phyloP scores from a whole-genome alignment of 2,888 invertebrate genomes.

The Gerris lacustris region DNA sequence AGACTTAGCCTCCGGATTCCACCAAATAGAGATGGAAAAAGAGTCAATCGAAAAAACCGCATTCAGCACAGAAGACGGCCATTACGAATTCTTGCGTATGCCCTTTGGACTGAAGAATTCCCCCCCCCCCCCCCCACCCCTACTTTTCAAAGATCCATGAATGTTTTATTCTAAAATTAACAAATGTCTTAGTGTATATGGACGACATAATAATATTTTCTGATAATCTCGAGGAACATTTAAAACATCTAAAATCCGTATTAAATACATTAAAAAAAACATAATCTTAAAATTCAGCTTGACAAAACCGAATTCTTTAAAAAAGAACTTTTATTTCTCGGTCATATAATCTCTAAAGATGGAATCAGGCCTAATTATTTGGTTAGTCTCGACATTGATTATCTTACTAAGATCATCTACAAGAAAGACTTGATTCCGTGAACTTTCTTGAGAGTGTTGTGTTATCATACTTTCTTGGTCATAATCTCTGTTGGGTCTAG shows the following conservation, averaged over 20 bases:
- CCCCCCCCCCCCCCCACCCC: slow-evolving; percentile 15
- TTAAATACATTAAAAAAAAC: slow-evolving; percentile 10
- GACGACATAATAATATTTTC: slow-evolving; percentile 22
- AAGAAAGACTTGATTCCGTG: too few species aligned
- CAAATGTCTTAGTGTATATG: slow-evolving; percentile 20
- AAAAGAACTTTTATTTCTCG: slow-evolving; percentile 17
- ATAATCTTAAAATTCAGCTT: slow-evolving; percentile 19
- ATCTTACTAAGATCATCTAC: too few species aligned
- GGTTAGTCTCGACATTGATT: too few species aligned
- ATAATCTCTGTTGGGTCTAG: too few species aligned
- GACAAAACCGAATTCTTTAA: slow-evolving; percentile 22
- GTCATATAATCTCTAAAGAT: slow-evolving; percentile 16
- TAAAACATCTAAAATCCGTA: slow-evolving; percentile 10
- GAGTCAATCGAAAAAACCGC: slow-evolving; percentile 16
- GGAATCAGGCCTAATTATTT: slow-evolving; percentile 17
- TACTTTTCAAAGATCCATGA: slow-evolving; percentile 20
- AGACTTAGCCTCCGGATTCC: slow-evolving; percentile 29
- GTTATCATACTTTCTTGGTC: too few species aligned
- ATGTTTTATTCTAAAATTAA: slow-evolving; percentile 2
- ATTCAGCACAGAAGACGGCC: slow-evolving; percentile 15
- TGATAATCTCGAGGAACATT: slow-evolving; percentile 12
- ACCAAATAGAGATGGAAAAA: slow-evolving; percentile 27
- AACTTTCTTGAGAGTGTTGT: too few species aligned
- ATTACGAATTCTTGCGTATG: slow-evolving; percentile 15
- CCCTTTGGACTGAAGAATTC: slow-evolving; percentile 17